Base-by-base conservation (phyloP, 1,140 invertebrate species). In the Elysia chlorotica region DNA sequence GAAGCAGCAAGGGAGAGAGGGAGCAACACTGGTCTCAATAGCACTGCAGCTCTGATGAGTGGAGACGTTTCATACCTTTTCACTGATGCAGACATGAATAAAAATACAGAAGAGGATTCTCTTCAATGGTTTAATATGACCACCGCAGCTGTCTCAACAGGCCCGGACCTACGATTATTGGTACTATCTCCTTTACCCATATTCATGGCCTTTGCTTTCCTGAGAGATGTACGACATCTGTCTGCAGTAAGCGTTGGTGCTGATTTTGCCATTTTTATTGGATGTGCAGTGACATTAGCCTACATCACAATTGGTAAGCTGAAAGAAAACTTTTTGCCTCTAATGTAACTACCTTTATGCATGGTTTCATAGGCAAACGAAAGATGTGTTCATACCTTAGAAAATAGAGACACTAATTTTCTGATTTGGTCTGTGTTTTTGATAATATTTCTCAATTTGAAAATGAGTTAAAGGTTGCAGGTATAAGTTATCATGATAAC, bases 231-330 rank as follows among this genome's bases (percentile, higher is more conserved):
- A 2, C 77, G 86, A 21, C 78, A 81, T 35, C 53, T 87, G 25
- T 81, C 80, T 33, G 69, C 70, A 10, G 78, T 87, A 53, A 86
- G 84, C 70, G 66, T 81, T 0, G 30, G 79, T 1, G 86, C 86
- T 21, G 81, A 86, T 73, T 10, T 82, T 0, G 80, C 83, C 56
- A 84, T 87, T 53, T 74, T 84, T n/a, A 62, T 81, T 54, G 86
- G 85, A 53, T 82, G 79, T 74, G 73, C 80, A 14, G 75, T 81
- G 25, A 78, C 85, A 0, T 68, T 86, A 21, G 56, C 70, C 2
- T 85, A 78, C 63, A 59, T 87, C 5, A 25, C 82, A 53, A 33
- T 74, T 65, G 81, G 85, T 86, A 77, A 80, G 84, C 79, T 23
- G 37, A n/a, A n/a, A n/a, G n/a, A n/a, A n/a, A n/a, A n/a, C n/a